Evolutionary conservation across 1,140 invertebrate species (phyloP).

Genomic region (Leptestheria dahalacensis): DNA sequence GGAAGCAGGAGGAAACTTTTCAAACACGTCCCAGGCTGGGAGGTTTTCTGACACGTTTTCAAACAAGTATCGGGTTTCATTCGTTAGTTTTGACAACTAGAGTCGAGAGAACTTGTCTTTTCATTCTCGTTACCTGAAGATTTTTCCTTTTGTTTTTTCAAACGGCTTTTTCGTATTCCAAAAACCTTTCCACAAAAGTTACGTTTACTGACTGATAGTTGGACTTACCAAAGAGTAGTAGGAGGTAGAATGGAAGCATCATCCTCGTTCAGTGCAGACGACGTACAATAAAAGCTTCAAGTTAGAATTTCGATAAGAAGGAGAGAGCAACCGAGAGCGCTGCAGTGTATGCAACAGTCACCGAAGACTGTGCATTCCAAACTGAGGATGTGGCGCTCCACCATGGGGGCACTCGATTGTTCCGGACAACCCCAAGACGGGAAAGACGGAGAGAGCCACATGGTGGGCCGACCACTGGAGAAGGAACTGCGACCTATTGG

Average conservation of each 20-base stretch:
- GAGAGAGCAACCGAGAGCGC: not conserved
- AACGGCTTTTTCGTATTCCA: too few relatives aligned
- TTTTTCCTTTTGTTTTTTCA: too few relatives aligned
- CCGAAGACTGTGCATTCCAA: not conserved
- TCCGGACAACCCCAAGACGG: not conserved
- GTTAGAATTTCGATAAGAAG: not conserved
- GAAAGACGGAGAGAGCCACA: not conserved
- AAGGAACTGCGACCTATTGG: not conserved
- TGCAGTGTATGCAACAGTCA: not conserved
- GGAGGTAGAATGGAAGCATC: too few relatives aligned
- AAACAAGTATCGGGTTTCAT: not conserved
- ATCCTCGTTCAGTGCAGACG: too few relatives aligned
- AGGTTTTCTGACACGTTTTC: not conserved
- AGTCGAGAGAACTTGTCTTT: too few relatives aligned
- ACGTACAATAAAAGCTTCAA: too few relatives aligned
- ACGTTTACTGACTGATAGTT: too few relatives aligned
- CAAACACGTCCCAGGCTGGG: not conserved
- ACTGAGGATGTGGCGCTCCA: not conserved
- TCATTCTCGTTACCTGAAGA: too few relatives aligned
- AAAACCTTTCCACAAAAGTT: too few relatives aligned
- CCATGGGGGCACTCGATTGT: not conserved
- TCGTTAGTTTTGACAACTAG: too few relatives aligned
- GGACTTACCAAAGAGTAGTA: too few relatives aligned
- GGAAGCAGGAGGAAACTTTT: not conserved
- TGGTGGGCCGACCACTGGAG: not conserved